Evolutionary conservation across 2,888 invertebrate species (phyloP), one percentile per base, ranked within the genome.

Genomic region (Hymenopus coronatus): DNA sequence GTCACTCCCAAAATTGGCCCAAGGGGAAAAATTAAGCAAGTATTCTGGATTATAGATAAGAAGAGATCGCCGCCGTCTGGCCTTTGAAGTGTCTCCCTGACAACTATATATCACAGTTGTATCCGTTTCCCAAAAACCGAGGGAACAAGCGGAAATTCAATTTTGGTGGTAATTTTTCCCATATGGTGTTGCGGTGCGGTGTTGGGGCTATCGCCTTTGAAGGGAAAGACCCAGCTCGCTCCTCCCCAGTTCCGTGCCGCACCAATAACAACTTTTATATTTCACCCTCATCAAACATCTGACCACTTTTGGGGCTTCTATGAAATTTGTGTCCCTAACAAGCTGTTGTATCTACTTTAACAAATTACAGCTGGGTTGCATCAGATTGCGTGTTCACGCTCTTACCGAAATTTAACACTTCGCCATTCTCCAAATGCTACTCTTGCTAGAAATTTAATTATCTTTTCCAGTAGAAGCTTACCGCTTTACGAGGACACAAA

Each of bases 241-340:
- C 54, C 54, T 70, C 54, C 54, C 54, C 54, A 70, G 54, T 70
- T 70, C 54, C 1, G 15, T 20, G 54, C 54, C 20, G 25, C 54
- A 70, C 54, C 54, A 70, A 70, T 70, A 70, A 54, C 54, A 54
- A 70, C 54, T 70, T 70, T 70, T 70, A 70, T 25, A 70, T 20
- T 70, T 70, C 20, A 85, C 85, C 85, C 85, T 85, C 85, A 54
- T 85, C 85, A n/a, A 85, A 85, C 85, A 85, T 85, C n/a, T 85
- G 85, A 85, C 85, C 40, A 40, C 40, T 40, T 40, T 40, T 40
- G 40, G 40, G 40, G 40, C 40, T 2, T 46, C 85, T 70, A 70
- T 70, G 54, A 70, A 70, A 70, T 70, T 70, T 70, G 54, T 70
- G 54, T 20, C 54, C 54, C 54, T 70, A 70, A 70, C 54, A 70